phyloP scores from a whole-genome alignment of 2,888 invertebrate genomes.

The Steinernema hermaphroditum region DNA sequence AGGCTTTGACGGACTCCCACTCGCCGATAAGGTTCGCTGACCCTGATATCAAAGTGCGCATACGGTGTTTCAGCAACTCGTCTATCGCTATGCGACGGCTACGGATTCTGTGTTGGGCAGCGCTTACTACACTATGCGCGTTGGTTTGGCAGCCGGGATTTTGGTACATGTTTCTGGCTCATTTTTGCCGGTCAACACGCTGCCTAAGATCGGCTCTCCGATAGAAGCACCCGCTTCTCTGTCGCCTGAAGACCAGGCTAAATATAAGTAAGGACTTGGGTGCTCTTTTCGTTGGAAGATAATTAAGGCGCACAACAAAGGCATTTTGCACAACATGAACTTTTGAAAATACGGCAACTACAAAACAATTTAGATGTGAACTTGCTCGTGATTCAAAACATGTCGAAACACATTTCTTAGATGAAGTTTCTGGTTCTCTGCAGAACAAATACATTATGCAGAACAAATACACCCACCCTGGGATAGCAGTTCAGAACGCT shows the following conservation, averaged over 20 bases:
- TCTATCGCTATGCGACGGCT: conserved; percentile 48
- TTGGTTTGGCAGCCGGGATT: conserved; percentile 36
- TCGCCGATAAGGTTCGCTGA: conserved; percentile 42
- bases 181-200: conserved; percentile 45
- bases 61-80: conserved; percentile 38
- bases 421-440: too few relatives aligned
- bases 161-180: conserved; percentile 37
- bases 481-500: too few relatives aligned
- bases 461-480: too few relatives aligned
- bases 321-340: too few relatives aligned
- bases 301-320: too few relatives aligned
- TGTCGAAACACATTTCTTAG: too few relatives aligned
- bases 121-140: conserved; percentile 48
- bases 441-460: too few relatives aligned
- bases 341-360: too few relatives aligned
- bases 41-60: neutral
- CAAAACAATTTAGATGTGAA: too few relatives aligned
- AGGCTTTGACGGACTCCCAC: conserved; percentile 43
- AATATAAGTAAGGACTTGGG: conserved; percentile 44
- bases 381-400: too few relatives aligned
- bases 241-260: conserved; percentile 40
- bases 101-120: conserved; percentile 49
- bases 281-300: too few relatives aligned
- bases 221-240: conserved; percentile 38
- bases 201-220: conserved; percentile 41